These are phyloP conservation scores for Labeo catla DNA, from an alignment of 2,113 vertebrate genomes.

Conservation along the genomic window DNA sequence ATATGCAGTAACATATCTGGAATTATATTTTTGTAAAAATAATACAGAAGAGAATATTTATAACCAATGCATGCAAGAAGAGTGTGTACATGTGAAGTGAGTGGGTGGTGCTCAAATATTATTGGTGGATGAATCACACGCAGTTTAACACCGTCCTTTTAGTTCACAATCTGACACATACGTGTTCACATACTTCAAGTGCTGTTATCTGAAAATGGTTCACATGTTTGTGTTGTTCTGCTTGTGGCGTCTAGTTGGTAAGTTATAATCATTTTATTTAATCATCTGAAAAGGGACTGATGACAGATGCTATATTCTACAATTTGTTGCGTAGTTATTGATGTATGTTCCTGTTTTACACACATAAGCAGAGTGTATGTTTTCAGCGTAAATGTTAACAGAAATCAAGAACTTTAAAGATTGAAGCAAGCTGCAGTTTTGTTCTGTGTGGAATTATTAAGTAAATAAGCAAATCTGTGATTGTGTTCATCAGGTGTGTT, in stretches of 20 bases:
- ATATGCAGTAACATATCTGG: neutral
- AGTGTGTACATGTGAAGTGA: neutral
- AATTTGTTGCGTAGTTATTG: too few species aligned
- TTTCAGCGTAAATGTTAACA: too few species aligned
- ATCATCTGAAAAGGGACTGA: too few species aligned
- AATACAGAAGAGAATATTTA: neutral
- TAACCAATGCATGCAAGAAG: neutral
- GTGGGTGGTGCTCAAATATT: neutral
- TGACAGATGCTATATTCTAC: too few species aligned
- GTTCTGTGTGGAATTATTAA: too few species aligned
- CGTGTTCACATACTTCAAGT: neutral
- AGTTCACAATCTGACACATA: neutral
- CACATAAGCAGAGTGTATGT: too few species aligned
- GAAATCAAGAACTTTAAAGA: too few species aligned
- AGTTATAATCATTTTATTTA: neutral
- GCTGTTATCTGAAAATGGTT: neutral
- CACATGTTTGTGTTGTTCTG: neutral
- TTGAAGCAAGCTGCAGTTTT: too few species aligned
- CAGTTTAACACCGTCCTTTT: neutral
- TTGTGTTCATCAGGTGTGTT: too few species aligned
- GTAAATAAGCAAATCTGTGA: too few species aligned
- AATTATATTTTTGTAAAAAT: neutral
- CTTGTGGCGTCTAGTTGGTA: neutral
- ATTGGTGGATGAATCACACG: neutral
- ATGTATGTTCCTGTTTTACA: too few species aligned